Base-by-base conservation (phyloP, 2,888 invertebrate species). In the Diploptera punctata region DNA sequence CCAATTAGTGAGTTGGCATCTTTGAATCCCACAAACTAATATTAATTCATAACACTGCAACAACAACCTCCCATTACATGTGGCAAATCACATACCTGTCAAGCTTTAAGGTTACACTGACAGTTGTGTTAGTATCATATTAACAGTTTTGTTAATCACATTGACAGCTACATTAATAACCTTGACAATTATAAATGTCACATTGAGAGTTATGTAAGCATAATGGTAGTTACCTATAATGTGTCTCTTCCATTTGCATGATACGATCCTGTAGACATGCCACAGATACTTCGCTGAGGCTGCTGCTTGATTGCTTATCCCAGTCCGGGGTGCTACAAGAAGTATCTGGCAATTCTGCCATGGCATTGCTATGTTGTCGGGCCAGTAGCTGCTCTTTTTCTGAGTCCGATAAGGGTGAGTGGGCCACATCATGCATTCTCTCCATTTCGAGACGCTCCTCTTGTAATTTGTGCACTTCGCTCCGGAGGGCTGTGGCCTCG, bases 201-300 rank as follows among this genome's bases (percentile, higher is more conserved):
- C 3, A 24, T 19, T 19, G 5, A 49, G 4, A 21, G 4, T 47
- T n/a, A n/a, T n/a, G n/a, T n/a, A n/a, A n/a, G n/a, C n/a, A n/a
- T n/a, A n/a, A n/a, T n/a, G n/a, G n/a, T 24, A 26, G 67, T 74
- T 79, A 89, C 89, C 89, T 89, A 80, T 93, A 92, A 80, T 95
- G 94, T 19, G 93, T 94, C 82, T 95, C 95, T 81, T 95, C 94
- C 94, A 95, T 95, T 84, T 95, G 94, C 81, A 94, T 88, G 78
- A 97, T 96, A 80, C 95, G 90, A 81, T 97, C 97, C 84, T 97
- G 97, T 75, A 95, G 87, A 81, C 96, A 96, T 21, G 96, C 96
- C 75, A 97, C 95, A 3, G 94, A 93, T 71, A 96, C 91, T 84
- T 97, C 96, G 82, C 95, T 95, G 77, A 91, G 87, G 3, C 93